Evolutionary conservation across 2,113 vertebrate species (phyloP), one percentile per base, ranked within the genome.

Genomic region (Trematomus loennbergii): DNA sequence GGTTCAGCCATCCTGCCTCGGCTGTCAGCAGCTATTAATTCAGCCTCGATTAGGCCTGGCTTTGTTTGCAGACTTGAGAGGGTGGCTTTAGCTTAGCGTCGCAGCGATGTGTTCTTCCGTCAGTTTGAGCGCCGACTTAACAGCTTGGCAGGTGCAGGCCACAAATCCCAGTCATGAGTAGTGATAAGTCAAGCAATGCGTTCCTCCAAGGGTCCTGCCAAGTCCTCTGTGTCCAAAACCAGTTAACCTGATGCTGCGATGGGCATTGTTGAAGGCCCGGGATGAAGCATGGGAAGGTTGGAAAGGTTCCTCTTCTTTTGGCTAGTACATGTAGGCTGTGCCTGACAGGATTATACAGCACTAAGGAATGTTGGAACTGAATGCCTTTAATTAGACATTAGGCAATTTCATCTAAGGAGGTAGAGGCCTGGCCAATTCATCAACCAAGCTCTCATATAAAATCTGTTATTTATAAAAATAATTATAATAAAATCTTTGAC

Each of bases 91-190:
- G 88, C 67, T 87, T 70, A 73, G 72, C 5, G 81, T 88, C 81
- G 2, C 58, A n/a, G 54, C 62, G 3, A 12, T 54, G 82, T 72
- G 49, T 50, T 57, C 46, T 0, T 29, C 81, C 70, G 18, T 80
- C 87, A 78, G 61, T 82, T 29, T 60, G 43, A 60, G n/a, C 10
- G 1, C 72, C n/a, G 59, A 76, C 72, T 11, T 6, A 69, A 12
- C 18, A 5, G 4, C 40, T 1, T 60, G 63, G 68, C 84, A 77
- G 62, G 72, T 67, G 64, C 6, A 13, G 60, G 70, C 69, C 69
- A 45, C 65, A 88, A 87, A 89, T 84, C 91, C 83, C 69, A 78
- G 85, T 86, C 81, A 82, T 57, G 79, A 62, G 86, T 36, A 48
- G 57, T 60, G 81, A 75, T 82, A 90, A 87, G 73, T 65, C 64